These are phyloP conservation scores for Caenorhabditis imperialis DNA, from an alignment of 2,888 invertebrate species.

Conservation along the genomic window DNA sequence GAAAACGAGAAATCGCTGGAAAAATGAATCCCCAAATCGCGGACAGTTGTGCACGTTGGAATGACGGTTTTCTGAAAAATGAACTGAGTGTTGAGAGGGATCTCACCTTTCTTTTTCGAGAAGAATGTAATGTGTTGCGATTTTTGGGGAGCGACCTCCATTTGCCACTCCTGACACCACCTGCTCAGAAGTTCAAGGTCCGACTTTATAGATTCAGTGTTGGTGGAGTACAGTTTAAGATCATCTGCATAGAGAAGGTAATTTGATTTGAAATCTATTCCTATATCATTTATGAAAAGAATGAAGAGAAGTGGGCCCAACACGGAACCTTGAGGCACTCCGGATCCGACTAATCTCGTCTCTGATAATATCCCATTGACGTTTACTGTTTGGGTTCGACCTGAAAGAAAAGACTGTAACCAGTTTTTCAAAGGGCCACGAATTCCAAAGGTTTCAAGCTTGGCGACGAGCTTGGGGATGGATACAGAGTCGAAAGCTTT, in stretches of 20 bases:
- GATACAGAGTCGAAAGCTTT: conserved; percentile 2
- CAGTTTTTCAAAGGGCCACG: too few relatives aligned
- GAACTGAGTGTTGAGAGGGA: background rate
- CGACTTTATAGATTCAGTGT: background rate
- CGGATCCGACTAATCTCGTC: too few relatives aligned
- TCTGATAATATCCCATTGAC: too few relatives aligned
- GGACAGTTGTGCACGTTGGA: background rate
- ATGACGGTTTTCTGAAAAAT: background rate
- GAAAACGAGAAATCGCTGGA: background rate
- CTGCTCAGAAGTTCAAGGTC: background rate
- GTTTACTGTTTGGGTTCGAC: background rate
- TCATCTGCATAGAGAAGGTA: conserved; percentile 9
- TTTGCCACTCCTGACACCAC: background rate
- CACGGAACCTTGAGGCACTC: too few relatives aligned
- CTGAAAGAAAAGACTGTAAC: too few relatives aligned
- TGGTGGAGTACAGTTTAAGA: conserved; percentile 5
- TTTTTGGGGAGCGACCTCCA: background rate
- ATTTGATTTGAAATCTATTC: conserved; percentile 1
- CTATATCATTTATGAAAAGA: conserved; percentile 1
- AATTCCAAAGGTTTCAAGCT: too few relatives aligned
- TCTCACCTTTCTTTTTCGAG: background rate
- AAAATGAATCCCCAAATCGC: conserved; percentile 2
- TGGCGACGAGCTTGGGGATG: background rate
- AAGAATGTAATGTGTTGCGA: background rate
- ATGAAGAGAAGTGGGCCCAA: background rate